Base-by-base conservation (phyloP, 2,113 vertebrate genomes). In the Sprattus sprattus region DNA sequence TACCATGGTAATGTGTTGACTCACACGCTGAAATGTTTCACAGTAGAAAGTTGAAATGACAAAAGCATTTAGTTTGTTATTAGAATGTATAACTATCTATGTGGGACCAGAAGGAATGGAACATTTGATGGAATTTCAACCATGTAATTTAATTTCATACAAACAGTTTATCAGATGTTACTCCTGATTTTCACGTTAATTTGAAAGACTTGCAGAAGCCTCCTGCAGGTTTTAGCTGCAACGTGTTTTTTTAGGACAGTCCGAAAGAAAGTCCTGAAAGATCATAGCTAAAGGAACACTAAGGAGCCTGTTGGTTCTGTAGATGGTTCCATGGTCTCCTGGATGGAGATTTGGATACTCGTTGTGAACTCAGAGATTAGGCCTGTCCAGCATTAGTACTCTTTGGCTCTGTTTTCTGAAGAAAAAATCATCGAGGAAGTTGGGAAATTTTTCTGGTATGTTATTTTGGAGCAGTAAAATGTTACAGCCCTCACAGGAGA, bases 111-210 rank as follows among this genome's bases (percentile, higher is more conserved):
- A 44, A 20, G 46, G 64, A 25, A 28, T 39, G 25, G 10, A 32
- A 49, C 32, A 78, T 4, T 13, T 49, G 64, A 32, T 84, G 71
- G 85, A 49, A 44, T 18, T 5, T 45, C 28, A 75, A 16, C 46
- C 60, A 50, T 71, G 67, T 81, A 83, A 87, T n/a, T 44, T 81
- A 83, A 87, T n/a, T 44, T 81, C 80, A 67, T 52, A 86, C 32
- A 64, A 49, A n/a, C 57, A 4, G 39, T 80, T 84, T 45, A 78
- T 86, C 71, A 86, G 49, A 85, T 39, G 9, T 80, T 49, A 16
- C 32, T 82, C 45, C 52, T 44, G 57, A 46, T 84, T 67, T 32
- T 64, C 84, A 13, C 81, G 50, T 82, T 32, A 60, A 60, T 16
- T 16, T 84, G 52, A 60, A 45, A n/a, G 60, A 47, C 44, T 25